Percentiles rank a stretch among this genome's conserved stretches.
Conservation (phyloP, 2,797 vertebrate species). For the Fratercula arctica region DNA sequence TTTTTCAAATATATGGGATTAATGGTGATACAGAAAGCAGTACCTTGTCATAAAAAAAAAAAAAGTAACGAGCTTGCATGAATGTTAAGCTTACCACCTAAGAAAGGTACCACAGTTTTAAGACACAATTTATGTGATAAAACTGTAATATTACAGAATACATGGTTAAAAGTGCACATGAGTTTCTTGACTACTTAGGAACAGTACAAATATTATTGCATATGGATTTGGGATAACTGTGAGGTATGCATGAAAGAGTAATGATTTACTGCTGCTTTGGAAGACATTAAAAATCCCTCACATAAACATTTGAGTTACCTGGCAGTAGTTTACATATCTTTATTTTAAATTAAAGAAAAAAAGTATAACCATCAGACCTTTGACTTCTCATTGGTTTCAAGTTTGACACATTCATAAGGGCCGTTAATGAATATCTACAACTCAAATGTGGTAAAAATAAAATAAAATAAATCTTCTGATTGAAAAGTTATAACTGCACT, state of each 20-base stretch:
- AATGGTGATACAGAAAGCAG: background rate
- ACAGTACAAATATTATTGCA: background rate
- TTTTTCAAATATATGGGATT: background rate
- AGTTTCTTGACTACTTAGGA: background rate
- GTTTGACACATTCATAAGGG: background rate
- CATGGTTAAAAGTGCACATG: background rate
- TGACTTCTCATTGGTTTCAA: background rate
- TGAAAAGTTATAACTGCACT: background rate
- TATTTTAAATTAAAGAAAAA: background rate
- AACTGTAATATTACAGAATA: background rate
- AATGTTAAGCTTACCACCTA: background rate
- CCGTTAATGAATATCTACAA: background rate
- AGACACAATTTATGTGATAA: background rate
- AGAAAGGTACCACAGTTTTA: background rate
- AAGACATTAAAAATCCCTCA: background rate
- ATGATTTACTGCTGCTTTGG: background rate
- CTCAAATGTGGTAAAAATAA: background rate
- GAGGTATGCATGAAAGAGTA: background rate
- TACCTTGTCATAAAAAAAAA: background rate
- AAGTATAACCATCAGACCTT: background rate
- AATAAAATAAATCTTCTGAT: background rate
- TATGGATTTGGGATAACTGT: background rate
- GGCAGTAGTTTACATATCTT: background rate
- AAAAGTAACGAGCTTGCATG: background rate
- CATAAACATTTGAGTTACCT: background rate